Conservation (phyloP, 1,140 invertebrate genomes). For the Diuraphis noxia region DNA sequence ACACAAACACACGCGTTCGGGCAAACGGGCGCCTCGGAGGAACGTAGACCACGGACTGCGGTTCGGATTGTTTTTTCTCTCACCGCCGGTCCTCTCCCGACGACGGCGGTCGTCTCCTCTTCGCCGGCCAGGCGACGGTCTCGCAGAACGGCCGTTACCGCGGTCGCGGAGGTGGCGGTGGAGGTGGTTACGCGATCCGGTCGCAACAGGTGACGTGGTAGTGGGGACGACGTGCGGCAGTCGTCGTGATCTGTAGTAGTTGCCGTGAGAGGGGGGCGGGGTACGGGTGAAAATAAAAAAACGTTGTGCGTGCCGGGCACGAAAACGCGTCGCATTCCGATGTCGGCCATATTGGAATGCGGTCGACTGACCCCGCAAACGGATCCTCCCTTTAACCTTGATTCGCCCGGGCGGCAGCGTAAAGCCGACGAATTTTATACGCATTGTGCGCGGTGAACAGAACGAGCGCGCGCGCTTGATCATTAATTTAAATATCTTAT, state of each 20-base stretch:
- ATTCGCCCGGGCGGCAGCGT: background rate
- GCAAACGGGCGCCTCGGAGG: background rate
- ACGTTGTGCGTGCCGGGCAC: background rate
- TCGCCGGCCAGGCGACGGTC: background rate
- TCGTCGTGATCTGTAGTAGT: background rate
- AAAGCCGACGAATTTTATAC: conserved; percentile 30
- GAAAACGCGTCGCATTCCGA: conserved; percentile 63
- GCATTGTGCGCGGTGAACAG: background rate
- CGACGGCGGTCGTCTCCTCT: background rate
- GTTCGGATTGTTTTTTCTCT: background rate
- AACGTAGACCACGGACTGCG: background rate
- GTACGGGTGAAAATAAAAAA: background rate
- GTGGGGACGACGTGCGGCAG: background rate
- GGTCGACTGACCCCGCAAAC: conserved; percentile 59
- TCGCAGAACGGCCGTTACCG: background rate
- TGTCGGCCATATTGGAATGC: conserved; percentile 66
- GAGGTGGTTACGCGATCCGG: background rate
- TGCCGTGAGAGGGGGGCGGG: background rate
- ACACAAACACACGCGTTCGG: background rate
- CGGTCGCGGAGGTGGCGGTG: background rate
- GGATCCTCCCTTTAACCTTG: conserved; percentile 53
- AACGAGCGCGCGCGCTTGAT: background rate
- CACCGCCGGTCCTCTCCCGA: background rate
- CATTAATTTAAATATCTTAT: conserved; percentile 54
- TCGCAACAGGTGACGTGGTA: background rate